These are phyloP conservation scores for Lasioglossum calceatum DNA, from an alignment of 2,888 invertebrate genomes.

Conservation along the genomic window DNA sequence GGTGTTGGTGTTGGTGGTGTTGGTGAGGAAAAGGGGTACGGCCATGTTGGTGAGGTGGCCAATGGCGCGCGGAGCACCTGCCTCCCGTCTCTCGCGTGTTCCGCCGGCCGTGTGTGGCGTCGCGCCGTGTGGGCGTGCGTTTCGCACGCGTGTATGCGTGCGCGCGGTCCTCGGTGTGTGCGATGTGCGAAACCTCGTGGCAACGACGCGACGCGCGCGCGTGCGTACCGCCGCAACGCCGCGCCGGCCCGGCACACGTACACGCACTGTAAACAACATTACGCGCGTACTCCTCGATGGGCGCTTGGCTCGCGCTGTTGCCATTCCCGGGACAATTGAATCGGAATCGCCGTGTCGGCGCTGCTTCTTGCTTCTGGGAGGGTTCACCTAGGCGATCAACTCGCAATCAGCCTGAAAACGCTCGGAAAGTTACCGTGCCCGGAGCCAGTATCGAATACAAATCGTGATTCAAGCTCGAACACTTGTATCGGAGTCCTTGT, in stretches of 20 bases:
- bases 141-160: constrained; percentile 69
- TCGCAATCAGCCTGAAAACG: not conserved
- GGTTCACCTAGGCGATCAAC: constrained; percentile 14
- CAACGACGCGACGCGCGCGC: constrained; percentile 58
- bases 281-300: constrained; percentile 41
- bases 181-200: constrained; percentile 36
- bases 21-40: constrained; percentile 80
- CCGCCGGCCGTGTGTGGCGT: constrained; percentile 76
- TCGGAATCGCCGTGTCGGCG: constrained; percentile 25
- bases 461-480: not conserved
- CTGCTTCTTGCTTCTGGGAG: constrained; percentile 9
- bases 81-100: constrained; percentile 81
- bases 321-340: constrained; percentile 46
- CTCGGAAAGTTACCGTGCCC: constrained; percentile 8
- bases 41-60: constrained; percentile 84
- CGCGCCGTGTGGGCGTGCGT: constrained; percentile 78
- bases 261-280: constrained; percentile 43
- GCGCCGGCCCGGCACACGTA: constrained; percentile 29
- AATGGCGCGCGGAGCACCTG: constrained; percentile 84
- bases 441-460: not conserved
- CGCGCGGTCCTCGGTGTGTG: constrained; percentile 19
- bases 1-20: constrained; percentile 74
- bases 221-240: constrained; percentile 34
- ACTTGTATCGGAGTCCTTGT: constrained; percentile 5
- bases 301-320: constrained; percentile 42